Conservation (phyloP, 2,113 vertebrate genomes). For the Eublepharis macularius region DNA sequence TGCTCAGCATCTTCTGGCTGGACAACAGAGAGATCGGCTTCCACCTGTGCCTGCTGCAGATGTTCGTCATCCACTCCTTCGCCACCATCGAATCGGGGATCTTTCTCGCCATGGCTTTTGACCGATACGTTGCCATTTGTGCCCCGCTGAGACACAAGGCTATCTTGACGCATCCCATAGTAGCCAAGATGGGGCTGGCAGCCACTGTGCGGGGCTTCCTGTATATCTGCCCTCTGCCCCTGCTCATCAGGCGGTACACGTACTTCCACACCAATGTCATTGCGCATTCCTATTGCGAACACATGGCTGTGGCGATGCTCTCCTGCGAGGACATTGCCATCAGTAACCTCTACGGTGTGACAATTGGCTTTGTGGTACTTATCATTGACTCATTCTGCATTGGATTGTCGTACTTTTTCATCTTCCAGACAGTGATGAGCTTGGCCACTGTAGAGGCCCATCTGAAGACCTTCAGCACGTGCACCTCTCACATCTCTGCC, state of each 20-base stretch:
- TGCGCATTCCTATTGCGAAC: constrained; percentile 59
- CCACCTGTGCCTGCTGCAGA: constrained; percentile 62
- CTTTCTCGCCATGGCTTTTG: constrained; percentile 66
- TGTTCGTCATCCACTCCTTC: constrained; percentile 67
- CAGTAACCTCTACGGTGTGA: constrained; percentile 58
- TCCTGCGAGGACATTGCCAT: constrained; percentile 32
- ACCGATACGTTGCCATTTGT: constrained; percentile 63
- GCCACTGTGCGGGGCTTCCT: constrained; percentile 36
- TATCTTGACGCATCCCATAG: constrained; percentile 31
- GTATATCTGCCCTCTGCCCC: constrained; percentile 46
- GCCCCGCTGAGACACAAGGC: constrained; percentile 55
- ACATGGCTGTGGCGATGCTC: constrained; percentile 59
- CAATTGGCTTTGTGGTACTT: constrained; percentile 44
- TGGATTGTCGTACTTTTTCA: constrained; percentile 52
- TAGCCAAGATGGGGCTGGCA: constrained; percentile 41
- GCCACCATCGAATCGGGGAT: constrained; percentile 61
- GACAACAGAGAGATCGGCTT: constrained; percentile 50
- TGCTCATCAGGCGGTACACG: constrained; percentile 46
- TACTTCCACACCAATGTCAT: constrained; percentile 48
- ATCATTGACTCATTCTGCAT: constrained; percentile 62
- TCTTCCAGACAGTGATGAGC: constrained; percentile 36
- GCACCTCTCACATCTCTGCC: constrained; percentile 62
- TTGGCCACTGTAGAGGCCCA: constrained; percentile 46
- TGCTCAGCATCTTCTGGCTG: constrained; percentile 64
- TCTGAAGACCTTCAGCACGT: constrained; percentile 63